phyloP scores from a whole-genome alignment of 2,888 invertebrate genomes.

The Eulithis prunata region DNA sequence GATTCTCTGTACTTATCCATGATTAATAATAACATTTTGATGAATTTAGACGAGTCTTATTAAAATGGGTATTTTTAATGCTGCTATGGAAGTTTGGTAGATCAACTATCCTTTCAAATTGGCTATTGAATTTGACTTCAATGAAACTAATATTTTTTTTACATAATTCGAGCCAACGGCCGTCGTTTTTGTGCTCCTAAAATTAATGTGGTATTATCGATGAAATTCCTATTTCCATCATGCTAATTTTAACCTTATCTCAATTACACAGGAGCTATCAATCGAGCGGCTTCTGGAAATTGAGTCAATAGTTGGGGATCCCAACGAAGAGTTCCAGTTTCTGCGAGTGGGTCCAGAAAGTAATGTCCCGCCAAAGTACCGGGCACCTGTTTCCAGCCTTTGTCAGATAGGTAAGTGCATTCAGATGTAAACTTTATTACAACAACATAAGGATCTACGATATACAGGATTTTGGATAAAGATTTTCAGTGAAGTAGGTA shows the following conservation, averaged over 20 bases:
- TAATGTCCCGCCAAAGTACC: slow-evolving; percentile 82
- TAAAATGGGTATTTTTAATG: no score
- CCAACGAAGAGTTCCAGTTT: slow-evolving; percentile 79
- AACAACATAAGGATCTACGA: background rate
- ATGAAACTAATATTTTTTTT: no score
- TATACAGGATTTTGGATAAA: background rate
- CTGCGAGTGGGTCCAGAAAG: slow-evolving; percentile 85
- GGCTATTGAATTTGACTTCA: no score
- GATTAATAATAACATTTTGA: no score
- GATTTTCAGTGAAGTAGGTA: background rate
- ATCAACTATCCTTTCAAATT: no score
- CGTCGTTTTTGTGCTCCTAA: no score
- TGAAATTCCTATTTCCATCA: background rate
- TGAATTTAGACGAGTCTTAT: no score
- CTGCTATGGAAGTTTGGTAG: no score
- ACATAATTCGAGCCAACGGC: no score
- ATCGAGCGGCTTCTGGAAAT: slow-evolving; percentile 97
- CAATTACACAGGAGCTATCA: slow-evolving; percentile 89
- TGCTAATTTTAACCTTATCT: slow-evolving; percentile 17
- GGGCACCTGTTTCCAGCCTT: slow-evolving; percentile 79
- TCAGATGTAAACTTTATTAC: slow-evolving; percentile 2
- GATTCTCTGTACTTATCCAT: no score
- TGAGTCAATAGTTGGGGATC: slow-evolving; percentile 85
- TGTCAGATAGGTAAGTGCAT: slow-evolving; percentile 74
- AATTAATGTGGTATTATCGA: background rate